Conservation (phyloP, 2,113 vertebrate genomes). For the Polyodon spathula region DNA sequence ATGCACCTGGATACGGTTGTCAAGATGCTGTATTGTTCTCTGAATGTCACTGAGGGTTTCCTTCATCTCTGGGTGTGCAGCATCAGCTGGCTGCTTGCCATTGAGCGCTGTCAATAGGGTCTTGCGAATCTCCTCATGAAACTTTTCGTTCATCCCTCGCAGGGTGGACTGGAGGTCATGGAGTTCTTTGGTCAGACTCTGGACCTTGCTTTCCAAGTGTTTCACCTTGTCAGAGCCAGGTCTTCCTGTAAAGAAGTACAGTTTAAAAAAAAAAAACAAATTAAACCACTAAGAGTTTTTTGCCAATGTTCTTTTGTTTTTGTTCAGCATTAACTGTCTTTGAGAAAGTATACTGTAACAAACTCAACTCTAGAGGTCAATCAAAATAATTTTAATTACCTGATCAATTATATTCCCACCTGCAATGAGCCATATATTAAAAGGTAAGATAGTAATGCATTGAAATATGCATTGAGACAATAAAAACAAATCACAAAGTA, state of each 20-base stretch:
- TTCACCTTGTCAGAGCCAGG: conserved; percentile 61
- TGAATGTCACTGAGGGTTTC: conserved; percentile 77
- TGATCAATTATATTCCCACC: background rate
- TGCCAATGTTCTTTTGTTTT: no score
- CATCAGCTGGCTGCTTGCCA: conserved; percentile 60
- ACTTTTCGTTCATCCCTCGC: conserved; percentile 52
- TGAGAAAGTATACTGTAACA: no score
- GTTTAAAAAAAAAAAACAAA: no score
- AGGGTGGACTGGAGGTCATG: conserved; percentile 65
- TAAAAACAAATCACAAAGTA: no score
- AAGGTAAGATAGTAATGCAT: no score
- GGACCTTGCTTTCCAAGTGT: conserved; percentile 74
- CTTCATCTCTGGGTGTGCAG: conserved; percentile 70
- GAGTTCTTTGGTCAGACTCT: conserved; percentile 67
- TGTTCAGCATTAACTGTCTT: no score
- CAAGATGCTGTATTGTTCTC: conserved; percentile 74
- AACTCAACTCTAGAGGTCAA: background rate
- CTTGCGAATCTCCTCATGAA: conserved; percentile 45
- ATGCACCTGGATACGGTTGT: conserved; percentile 68
- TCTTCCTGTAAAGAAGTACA: conserved; percentile 40
- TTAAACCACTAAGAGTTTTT: background rate
- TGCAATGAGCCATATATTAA: no score
- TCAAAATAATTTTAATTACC: conserved; percentile 1
- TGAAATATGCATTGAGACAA: no score
- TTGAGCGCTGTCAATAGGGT: conserved; percentile 34